A percentile compares a stretch with the other conserved stretches of the same genome.
phyloP scores from a whole-genome alignment of 2,888 invertebrate genomes.

The Hermodice carunculata region DNA sequence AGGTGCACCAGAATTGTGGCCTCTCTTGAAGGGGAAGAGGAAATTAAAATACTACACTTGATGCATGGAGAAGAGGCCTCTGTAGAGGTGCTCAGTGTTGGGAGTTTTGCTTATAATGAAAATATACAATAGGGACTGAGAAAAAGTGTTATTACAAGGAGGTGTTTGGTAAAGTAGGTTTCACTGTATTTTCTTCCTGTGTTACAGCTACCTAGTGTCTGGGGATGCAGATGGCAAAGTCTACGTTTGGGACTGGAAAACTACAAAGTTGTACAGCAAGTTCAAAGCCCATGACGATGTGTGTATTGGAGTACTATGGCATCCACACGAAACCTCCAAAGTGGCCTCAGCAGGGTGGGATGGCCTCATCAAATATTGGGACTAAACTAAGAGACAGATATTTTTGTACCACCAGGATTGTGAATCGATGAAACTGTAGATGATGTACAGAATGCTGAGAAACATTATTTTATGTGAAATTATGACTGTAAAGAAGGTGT shows the following conservation, averaged over 20 bases:
- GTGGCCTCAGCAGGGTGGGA: constrained; percentile 99
- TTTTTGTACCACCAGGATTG: not conserved
- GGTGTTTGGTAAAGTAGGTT: no score
- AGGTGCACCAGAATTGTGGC: no score
- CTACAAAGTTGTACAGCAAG: constrained; percentile 96
- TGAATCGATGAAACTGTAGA: not conserved
- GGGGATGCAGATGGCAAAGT: constrained; percentile 99
- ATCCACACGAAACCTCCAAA: constrained; percentile 98
- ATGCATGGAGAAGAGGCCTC: no score
- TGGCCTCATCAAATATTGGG: constrained; percentile 98
- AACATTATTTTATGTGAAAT: not conserved
- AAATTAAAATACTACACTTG: no score
- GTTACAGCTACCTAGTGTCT: constrained; percentile 90
- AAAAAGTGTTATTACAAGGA: no score
- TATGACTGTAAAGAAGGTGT: no score
- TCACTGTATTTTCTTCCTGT: constrained; percentile 42
- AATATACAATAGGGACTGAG: no score
- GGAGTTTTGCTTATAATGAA: no score
- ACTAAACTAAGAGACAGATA: constrained; percentile 72
- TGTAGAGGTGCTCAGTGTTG: no score
- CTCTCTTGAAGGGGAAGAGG: no score
- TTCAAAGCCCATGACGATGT: constrained; percentile 99
- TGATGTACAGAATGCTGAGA: not conserved
- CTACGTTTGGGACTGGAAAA: constrained; percentile 99
- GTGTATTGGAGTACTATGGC: constrained; percentile 95